Evolutionary conservation across 2,113 vertebrate genomes (phyloP), one percentile per base, ranked within the genome.

Genomic region (Paralichthys olivaceus): DNA sequence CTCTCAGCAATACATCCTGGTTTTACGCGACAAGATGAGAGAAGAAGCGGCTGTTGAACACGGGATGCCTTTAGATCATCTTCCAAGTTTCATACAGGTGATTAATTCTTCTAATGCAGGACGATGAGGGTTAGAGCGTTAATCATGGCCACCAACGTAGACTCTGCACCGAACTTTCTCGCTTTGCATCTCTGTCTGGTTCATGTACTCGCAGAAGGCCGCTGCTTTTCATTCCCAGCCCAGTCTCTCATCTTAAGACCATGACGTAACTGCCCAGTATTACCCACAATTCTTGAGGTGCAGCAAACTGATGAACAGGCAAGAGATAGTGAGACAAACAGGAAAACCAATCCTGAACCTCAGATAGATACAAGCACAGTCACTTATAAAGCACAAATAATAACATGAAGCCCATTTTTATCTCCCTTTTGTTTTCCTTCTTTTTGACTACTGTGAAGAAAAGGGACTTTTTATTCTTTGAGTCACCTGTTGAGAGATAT

Each of bases 301-400:
- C 53, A 65, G 69, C 7, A 79, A 76, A 81, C 25, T 25, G 40
- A 75, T 84, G 62, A 75, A 55, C 66, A 29, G 37, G 66, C 80
- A 37, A 29, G 37, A 53, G 26, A 67, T 60, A 66, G 43, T 43
- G 23, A 54, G 34, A 40, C 54, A 15, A 58, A 63, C 43, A 58
- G 54, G 23, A 67, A 67, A 68, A 59, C 28, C 43, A 69, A 32
- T 6, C 65, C 65, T 53, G 60, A 79, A 59, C 66, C 66, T 73
- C 57, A 60, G 19, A 60, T 19, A 68, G 28, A 19, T 43, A 71
- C 14, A 72, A 84, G 77, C 73, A 90, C 77, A 86, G 23, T 37
- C 65, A 84, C 82, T 74, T 77, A 55, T 66, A 79, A 88, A 93
- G 91, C 89, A 93, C 88, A 92, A 84, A 37, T 60, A n/a, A 49